phyloP scores from a whole-genome alignment of 2,113 vertebrate species.

The Oxygymnocypris stewartii region DNA sequence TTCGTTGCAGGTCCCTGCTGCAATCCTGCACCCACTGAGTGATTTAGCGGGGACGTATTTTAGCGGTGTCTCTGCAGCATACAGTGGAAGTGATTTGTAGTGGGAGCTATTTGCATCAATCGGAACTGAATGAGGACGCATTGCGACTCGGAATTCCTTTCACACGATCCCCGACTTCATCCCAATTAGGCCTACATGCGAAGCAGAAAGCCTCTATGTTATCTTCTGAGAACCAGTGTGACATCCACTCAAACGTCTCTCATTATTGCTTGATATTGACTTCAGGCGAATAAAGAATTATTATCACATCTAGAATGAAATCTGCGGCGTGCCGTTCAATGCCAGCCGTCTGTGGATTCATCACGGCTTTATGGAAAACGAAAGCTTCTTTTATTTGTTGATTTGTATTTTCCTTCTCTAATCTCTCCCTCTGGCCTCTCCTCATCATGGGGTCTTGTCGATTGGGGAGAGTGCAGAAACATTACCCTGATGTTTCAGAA shows the following conservation, averaged over 20 bases:
- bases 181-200: not conserved
- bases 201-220: not conserved
- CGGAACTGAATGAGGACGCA: slow-evolving; percentile 8
- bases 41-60: slow-evolving; percentile 40
- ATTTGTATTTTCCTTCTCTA: slow-evolving; percentile 16
- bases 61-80: not conserved
- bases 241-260: slow-evolving; percentile 17
- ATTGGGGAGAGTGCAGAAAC: slow-evolving; percentile 2
- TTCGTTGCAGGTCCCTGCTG: slow-evolving; percentile 19
- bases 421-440: not conserved
- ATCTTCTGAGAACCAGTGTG: not conserved
- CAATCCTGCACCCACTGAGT: slow-evolving; percentile 25
- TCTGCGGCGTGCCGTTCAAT: not conserved
- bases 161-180: slow-evolving; percentile 16
- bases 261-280: not conserved
- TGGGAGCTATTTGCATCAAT: slow-evolving; percentile 35
- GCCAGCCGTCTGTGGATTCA: not conserved
- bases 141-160: slow-evolving; percentile 17
- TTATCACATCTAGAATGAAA: slow-evolving; percentile 5
- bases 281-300: slow-evolving; percentile 6
- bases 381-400: not conserved
- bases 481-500: slow-evolving; percentile 31
- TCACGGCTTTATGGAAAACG: not conserved
- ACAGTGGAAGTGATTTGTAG: slow-evolving; percentile 32
- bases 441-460: not conserved